Evolutionary conservation across 2,797 vertebrate species (phyloP), one percentile per base, ranked within the genome.

Genomic region (Capromys pilorides): DNA sequence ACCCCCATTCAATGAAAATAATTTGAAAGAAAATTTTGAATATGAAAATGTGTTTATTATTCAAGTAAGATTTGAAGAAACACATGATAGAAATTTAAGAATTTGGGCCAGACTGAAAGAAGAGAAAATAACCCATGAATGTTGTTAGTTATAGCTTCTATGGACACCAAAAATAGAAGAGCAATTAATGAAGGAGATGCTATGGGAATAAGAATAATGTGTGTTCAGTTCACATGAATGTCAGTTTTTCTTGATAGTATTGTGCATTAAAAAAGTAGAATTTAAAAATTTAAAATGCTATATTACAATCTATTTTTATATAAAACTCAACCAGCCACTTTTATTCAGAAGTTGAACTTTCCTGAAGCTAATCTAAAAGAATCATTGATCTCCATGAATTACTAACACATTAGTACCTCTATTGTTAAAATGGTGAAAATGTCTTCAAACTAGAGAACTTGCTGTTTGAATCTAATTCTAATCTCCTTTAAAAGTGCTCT

Each of bases 351-450:
- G 26, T 86, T 33, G 33, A 95, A 62, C 8, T 64, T 96, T 96
- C 92, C 51, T 92, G 45, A 71, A 90, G 19, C 2, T 93, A 94
- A 96, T 90, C 61, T 97, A 93, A 51, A 54, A 86, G 24, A 91
- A 93, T 88, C 94, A 41, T n/a, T 59, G 78, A 85, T 78, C 73
- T 54, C 67, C 6, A 45, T 89, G 28, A 64, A 93, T 96, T 95
- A 33, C 86, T 92, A 95, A 94, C 24, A 36, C 36, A 28, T 33
- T 59, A 94, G n/a, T 95, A 88, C 64, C 94, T 92, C 93, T 96
- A 95, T 97, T 97, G 94, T 96, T 96, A 97, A 97, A 96, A 95
- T 87, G 62, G 90, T 28, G 92, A 97, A 97, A 97, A 96, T 88
- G 62, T 95, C 96, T 97, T 96, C 78, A 88, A 95, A 66, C n/a